Evolutionary conservation across 2,888 invertebrate genomes (phyloP).

Genomic region (Thera britannica): DNA sequence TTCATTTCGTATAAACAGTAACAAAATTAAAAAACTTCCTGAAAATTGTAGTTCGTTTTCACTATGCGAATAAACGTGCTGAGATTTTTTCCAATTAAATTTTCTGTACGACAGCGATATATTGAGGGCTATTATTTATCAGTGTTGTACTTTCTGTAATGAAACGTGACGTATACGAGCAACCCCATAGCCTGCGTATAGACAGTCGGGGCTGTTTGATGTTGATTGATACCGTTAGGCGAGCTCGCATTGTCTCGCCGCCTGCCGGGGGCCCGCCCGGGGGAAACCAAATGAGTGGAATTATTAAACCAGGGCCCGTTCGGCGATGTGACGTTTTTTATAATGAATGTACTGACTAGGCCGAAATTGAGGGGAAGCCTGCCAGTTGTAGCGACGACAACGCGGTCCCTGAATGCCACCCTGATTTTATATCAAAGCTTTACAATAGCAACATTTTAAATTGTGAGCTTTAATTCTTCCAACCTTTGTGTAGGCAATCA

Average conservation of each 20-base stretch:
- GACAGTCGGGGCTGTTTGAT: conserved; percentile 76
- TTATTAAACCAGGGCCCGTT: conserved; percentile 79
- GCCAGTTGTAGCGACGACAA: conserved; percentile 58
- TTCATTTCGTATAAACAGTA: neutral
- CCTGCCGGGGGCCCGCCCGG: conserved; percentile 50
- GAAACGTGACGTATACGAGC: conserved; percentile 51
- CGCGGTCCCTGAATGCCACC: conserved; percentile 49
- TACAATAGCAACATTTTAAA: conserved; percentile 54
- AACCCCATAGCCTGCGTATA: conserved; percentile 63
- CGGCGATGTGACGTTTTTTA: conserved; percentile 80
- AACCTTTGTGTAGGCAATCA: conserved; percentile 45
- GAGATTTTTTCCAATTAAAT: conserved; percentile 22
- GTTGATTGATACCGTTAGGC: conserved; percentile 85
- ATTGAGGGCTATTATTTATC: conserved; percentile 33
- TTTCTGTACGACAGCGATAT: conserved; percentile 38
- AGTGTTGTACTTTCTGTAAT: conserved; percentile 34
- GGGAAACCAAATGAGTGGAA: conserved; percentile 81
- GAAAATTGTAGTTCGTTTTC: too few species aligned
- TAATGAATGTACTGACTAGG: conserved; percentile 73
- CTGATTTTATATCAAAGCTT: conserved; percentile 59
- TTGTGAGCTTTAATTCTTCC: conserved; percentile 48
- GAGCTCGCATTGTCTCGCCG: conserved; percentile 76
- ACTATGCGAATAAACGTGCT: neutral
- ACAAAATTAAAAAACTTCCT: neutral
- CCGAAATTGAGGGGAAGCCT: conserved; percentile 52